phyloP scores from a whole-genome alignment of 2,113 vertebrate species.

The Aleadryas rufinucha region DNA sequence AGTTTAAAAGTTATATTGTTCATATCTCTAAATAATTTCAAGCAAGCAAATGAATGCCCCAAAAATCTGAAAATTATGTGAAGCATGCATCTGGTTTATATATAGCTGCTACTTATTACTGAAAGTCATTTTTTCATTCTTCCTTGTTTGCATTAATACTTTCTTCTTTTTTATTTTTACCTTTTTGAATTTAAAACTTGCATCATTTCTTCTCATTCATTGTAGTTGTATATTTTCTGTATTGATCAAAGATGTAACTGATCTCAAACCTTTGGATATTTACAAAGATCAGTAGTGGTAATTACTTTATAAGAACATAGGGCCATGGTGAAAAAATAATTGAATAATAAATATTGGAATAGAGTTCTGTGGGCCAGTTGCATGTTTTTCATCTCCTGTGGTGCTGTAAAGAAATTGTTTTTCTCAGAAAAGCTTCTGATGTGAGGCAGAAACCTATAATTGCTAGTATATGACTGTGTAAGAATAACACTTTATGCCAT shows the following conservation, averaged over 20 bases:
- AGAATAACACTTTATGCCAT: neutral
- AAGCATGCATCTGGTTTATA: neutral
- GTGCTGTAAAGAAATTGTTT: neutral
- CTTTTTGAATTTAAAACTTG: neutral
- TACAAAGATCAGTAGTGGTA: neutral
- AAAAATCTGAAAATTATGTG: neutral
- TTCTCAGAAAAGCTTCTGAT: slow-evolving; percentile 10
- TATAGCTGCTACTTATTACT: neutral
- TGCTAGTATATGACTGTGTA: neutral
- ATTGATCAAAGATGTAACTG: neutral
- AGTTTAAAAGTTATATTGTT: neutral
- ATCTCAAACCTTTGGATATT: neutral
- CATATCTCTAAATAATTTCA: neutral
- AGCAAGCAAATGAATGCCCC: neutral
- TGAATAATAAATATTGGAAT: neutral
- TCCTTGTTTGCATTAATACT: neutral
- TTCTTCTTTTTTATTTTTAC: neutral
- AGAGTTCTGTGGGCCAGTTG: neutral
- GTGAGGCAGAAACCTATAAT: neutral
- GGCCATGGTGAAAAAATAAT: neutral
- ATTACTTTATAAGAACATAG: neutral
- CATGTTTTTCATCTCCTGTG: neutral
- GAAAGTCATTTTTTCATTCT: neutral
- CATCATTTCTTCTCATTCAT: neutral
- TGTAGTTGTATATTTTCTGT: neutral